These are phyloP conservation scores for Apamea sordens DNA, from an alignment of 2,888 invertebrate species.

Conservation along the genomic window DNA sequence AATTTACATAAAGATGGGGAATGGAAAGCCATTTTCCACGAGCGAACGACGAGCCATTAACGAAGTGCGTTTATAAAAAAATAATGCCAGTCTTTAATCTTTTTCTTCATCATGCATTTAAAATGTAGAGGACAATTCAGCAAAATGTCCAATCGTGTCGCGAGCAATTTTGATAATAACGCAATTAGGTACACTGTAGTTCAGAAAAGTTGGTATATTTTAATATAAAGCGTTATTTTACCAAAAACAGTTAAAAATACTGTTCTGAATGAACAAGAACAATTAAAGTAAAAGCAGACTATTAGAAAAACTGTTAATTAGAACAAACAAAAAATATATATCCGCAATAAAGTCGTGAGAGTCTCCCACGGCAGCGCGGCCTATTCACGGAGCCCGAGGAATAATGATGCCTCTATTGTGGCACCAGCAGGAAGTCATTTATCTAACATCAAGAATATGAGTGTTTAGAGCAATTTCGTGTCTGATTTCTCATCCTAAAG, in stretches of 20 bases:
- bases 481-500: slow-evolving; percentile 88
- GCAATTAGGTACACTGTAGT: slow-evolving; percentile 7
- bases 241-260: slow-evolving; percentile 65
- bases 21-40: slow-evolving; percentile 29
- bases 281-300: slow-evolving; percentile 89
- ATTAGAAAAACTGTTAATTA: slow-evolving; percentile 89
- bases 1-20: slow-evolving; percentile 24
- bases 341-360: slow-evolving; percentile 90
- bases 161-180: slow-evolving; percentile 54
- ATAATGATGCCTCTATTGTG: slow-evolving; percentile 90
- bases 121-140: slow-evolving; percentile 24
- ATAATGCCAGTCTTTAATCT: slow-evolving; percentile 6
- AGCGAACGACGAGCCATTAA: not conserved
- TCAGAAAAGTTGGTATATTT: slow-evolving; percentile 1
- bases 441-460: slow-evolving; percentile 90
- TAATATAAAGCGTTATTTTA: slow-evolving; percentile 26
- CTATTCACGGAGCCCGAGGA: slow-evolving; percentile 83
- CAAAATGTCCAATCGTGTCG: slow-evolving; percentile 11
- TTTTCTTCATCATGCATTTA: slow-evolving; percentile 20
- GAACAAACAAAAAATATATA: slow-evolving; percentile 89
- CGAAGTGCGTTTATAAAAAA: slow-evolving; percentile 16
- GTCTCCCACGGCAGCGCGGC: slow-evolving; percentile 86
- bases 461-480: slow-evolving; percentile 89
- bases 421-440: slow-evolving; percentile 89
- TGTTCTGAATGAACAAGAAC: slow-evolving; percentile 74